Conservation (phyloP, 2,888 invertebrate species). For the Synanthedon andrenaeformis region DNA sequence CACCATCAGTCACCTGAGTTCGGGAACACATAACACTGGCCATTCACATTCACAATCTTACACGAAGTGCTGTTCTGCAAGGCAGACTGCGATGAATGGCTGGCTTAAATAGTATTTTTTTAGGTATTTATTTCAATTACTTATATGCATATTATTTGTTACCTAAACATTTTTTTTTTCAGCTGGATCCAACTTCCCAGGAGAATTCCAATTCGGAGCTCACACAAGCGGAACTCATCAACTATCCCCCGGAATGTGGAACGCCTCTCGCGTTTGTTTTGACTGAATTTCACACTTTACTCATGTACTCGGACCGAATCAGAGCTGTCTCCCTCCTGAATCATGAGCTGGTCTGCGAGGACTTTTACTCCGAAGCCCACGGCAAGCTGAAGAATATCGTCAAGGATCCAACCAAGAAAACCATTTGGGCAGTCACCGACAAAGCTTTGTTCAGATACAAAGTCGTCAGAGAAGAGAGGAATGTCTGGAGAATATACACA, state of each 20-base stretch:
- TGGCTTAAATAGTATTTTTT: no score
- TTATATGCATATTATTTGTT: no score
- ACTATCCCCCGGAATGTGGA: slow-evolving; percentile 37
- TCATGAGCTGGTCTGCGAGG: slow-evolving; percentile 88
- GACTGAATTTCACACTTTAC: slow-evolving; percentile 90
- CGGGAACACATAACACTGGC: no score
- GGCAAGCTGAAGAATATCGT: slow-evolving; percentile 84
- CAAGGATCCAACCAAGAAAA: slow-evolving; percentile 81
- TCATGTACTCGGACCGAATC: slow-evolving; percentile 85
- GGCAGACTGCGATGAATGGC: no score
- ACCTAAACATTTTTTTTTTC: slow-evolving; percentile 4
- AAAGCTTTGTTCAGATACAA: slow-evolving; percentile 87
- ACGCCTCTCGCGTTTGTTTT: slow-evolving; percentile 82
- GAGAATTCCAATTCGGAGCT: slow-evolving; percentile 61
- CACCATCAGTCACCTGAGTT: no score
- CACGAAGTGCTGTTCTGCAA: no score
- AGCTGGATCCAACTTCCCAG: slow-evolving; percentile 64
- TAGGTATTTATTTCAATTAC: no score
- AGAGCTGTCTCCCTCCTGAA: slow-evolving; percentile 88
- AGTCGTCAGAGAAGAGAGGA: slow-evolving; percentile 84
- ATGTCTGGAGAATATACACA: slow-evolving; percentile 90
- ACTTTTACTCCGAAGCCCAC: slow-evolving; percentile 82
- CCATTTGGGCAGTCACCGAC: slow-evolving; percentile 90
- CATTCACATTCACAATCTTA: no score
- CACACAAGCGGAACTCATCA: slow-evolving; percentile 52